Percentiles rank a stretch among this genome's conserved stretches.
phyloP scores from a whole-genome alignment of 2,113 vertebrate genomes.

The Zeus faber region DNA sequence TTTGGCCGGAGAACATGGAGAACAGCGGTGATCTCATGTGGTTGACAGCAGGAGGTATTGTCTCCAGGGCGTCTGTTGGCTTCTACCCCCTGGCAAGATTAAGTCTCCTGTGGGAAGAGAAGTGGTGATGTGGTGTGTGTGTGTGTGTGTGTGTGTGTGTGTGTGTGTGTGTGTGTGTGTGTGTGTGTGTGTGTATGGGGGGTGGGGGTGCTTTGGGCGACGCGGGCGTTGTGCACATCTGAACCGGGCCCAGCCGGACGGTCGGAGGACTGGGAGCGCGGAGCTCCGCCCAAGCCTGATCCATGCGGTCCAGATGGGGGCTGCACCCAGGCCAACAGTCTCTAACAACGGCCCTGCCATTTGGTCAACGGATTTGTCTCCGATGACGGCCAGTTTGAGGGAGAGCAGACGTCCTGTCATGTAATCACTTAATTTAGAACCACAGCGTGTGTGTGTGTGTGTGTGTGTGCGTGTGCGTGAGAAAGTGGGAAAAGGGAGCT shows the following conservation, averaged over 20 bases:
- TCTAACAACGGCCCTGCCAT: slow-evolving; percentile 41
- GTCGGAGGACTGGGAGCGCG: slow-evolving; percentile 23
- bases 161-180: no score
- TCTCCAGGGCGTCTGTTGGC: slow-evolving; percentile 59
- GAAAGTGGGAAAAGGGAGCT: slow-evolving; percentile 27
- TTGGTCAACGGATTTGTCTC: slow-evolving; percentile 64
- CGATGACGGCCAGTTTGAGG: slow-evolving; percentile 62
- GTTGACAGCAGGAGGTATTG: slow-evolving; percentile 53
- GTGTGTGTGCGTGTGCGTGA: slow-evolving; percentile 22
- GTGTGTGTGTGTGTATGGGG: no score
- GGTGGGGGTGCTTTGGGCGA: slow-evolving; percentile 35
- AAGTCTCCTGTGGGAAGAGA: slow-evolving; percentile 33
- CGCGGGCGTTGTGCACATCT: slow-evolving; percentile 53
- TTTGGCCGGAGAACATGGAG: slow-evolving; percentile 20
- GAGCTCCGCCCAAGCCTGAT: slow-evolving; percentile 28
- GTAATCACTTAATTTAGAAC: slow-evolving; percentile 69
- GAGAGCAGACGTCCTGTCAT: slow-evolving; percentile 57
- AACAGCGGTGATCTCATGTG: slow-evolving; percentile 43
- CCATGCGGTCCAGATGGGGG: slow-evolving; percentile 66
- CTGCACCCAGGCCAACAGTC: slow-evolving; percentile 53
- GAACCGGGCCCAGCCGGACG: slow-evolving; percentile 46
- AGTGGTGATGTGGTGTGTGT: slow-evolving; percentile 13
- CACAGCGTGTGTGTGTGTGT: slow-evolving; percentile 7
- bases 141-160: no score
- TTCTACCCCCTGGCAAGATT: slow-evolving; percentile 50